phyloP scores from a whole-genome alignment of 2,797 vertebrate species.

The Esox lucius region DNA sequence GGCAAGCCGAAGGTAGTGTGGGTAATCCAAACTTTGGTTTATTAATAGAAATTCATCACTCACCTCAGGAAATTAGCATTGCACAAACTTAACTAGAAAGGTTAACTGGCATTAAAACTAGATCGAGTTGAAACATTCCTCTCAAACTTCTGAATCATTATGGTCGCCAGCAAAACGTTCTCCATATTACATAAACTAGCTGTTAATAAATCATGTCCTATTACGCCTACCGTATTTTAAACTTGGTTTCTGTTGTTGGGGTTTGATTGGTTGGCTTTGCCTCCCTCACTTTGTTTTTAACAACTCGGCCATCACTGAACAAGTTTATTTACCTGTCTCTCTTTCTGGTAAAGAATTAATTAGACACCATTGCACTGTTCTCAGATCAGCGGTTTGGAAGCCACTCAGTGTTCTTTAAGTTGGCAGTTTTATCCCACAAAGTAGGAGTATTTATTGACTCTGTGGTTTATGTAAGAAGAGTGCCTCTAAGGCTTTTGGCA shows the following conservation, averaged over 20 bases:
- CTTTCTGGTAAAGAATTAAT: constrained; percentile 14
- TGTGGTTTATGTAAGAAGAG: neutral
- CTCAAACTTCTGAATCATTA: neutral
- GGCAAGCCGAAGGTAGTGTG: neutral
- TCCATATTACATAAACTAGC: neutral
- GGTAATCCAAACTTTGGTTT: neutral
- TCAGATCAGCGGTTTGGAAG: neutral
- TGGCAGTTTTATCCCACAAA: neutral
- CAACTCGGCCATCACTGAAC: neutral
- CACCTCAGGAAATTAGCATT: neutral
- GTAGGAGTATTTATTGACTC: neutral
- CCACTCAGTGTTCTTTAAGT: constrained; percentile 1
- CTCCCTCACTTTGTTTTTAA: constrained; percentile 7
- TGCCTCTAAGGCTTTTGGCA: neutral
- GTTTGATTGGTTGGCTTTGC: constrained; percentile 11
- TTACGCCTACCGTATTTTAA: constrained; percentile 10
- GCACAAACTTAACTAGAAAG: neutral
- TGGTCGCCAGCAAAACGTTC: neutral
- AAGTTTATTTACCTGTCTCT: neutral
- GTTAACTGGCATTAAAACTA: neutral
- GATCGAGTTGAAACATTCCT: neutral
- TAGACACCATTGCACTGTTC: neutral
- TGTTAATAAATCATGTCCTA: neutral
- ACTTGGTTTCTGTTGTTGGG: constrained; percentile 9
- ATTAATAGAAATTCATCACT: neutral